Evolutionary conservation across 1,140 invertebrate species (phyloP).

Genomic region (Chironomus striatipennis): DNA sequence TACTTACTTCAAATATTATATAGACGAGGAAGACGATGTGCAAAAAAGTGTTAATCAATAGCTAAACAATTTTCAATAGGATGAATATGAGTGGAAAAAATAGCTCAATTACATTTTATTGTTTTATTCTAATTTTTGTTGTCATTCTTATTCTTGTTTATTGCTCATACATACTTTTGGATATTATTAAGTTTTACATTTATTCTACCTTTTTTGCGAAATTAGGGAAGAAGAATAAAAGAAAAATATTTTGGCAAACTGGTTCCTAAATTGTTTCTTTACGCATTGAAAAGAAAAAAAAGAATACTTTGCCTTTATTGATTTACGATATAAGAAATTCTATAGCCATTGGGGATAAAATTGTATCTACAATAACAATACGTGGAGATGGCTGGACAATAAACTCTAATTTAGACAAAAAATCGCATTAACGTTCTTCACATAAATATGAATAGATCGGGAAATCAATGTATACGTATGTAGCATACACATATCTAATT

Average conservation of each 20-base stretch:
- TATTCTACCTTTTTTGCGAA: neutral
- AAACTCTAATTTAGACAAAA: slow-evolving; percentile 8
- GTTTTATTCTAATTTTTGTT: neutral
- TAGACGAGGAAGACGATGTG: no score
- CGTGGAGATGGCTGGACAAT: neutral
- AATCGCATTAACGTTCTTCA: slow-evolving; percentile 6
- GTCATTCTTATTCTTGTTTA: neutral
- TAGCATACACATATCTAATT: neutral
- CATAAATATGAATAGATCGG: neutral
- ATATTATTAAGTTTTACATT: neutral
- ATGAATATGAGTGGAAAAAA: neutral
- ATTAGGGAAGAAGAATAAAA: neutral
- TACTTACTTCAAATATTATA: neutral
- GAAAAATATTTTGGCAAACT: slow-evolving; percentile 13
- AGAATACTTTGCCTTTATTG: slow-evolving; percentile 7
- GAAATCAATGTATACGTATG: neutral
- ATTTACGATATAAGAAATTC: neutral
- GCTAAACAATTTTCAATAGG: neutral
- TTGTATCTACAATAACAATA: no score
- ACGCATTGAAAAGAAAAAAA: neutral
- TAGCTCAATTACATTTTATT: slow-evolving; percentile 5
- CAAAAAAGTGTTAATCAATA: slow-evolving; percentile 9
- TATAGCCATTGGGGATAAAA: neutral
- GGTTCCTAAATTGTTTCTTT: slow-evolving; percentile 1
- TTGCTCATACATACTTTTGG: no score